Conservation (phyloP, 2,113 vertebrate species). For the Leptobrachium ailaonicum region DNA sequence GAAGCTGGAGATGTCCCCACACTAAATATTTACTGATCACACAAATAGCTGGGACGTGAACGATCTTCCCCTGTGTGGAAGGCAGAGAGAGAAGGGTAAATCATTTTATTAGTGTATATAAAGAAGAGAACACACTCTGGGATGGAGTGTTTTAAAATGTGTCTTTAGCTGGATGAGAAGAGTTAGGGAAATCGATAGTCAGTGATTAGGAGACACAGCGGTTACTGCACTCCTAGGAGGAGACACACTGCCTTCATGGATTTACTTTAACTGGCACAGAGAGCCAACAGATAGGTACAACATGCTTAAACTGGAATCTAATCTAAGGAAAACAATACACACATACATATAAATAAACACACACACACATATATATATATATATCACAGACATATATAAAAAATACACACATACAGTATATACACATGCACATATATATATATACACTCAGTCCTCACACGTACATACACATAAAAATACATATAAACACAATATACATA, state of each 20-base stretch:
- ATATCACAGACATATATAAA: no score
- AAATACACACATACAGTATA: no score
- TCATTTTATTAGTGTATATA: slow-evolving; percentile 93
- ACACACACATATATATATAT: no score
- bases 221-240: slow-evolving; percentile 56
- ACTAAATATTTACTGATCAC: slow-evolving; percentile 99
- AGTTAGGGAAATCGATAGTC: slow-evolving; percentile 88
- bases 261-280: slow-evolving; percentile 61
- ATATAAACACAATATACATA: no score
- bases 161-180: slow-evolving; percentile 84
- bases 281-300: slow-evolving; percentile 6
- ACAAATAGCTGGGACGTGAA: slow-evolving; percentile 87
- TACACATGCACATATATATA: no score
- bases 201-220: slow-evolving; percentile 79
- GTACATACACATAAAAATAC: no score
- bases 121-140: slow-evolving; percentile 84
- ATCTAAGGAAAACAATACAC: no score
- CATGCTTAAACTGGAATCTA: not conserved
- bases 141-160: slow-evolving; percentile 82
- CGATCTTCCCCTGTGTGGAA: slow-evolving; percentile 83
- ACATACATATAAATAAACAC: no score
- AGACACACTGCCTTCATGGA: slow-evolving; percentile 67
- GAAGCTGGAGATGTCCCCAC: slow-evolving; percentile 86
- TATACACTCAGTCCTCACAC: no score
- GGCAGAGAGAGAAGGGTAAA: slow-evolving; percentile 81